Evolutionary conservation across 2,113 vertebrate species (phyloP), one percentile per base, ranked within the genome.

Genomic region (Lates calcarifer): DNA sequence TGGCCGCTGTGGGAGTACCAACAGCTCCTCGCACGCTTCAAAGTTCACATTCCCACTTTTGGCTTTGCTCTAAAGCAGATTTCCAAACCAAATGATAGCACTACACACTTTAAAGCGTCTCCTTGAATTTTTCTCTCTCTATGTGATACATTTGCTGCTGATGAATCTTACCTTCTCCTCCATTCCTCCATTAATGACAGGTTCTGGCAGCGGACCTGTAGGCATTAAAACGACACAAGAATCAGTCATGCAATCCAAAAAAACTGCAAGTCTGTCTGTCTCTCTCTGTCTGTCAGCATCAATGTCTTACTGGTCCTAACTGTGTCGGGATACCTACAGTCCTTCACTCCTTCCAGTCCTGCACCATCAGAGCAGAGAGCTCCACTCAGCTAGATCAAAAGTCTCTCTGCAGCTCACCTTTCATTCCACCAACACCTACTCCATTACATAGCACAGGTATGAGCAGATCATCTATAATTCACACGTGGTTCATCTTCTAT

Each of bases 151-250:
- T 37, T 9, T 41, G 15, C 43, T 28, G 51, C 10, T 63, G n/a
- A 39, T 53, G 56, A 20, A 12, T 74, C 91, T 96, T 96, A 99
- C 98, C 98, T 98, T 98, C 85, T 93, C 87, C 47, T 94, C 96
- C 72, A 95, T 81, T 37, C 95, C 95, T 3, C 97, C 97, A 31
- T 99, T 98, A 75, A 95, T 77, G 53, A 96, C 84, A 28, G 96
- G 96, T 77, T 97, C 96, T 35, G 98, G 97, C 91, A 98, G 89
- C n/a, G 96, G 95, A 95, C 97, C 98, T 99, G 93, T 8, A 76
- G 61, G 57, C 43, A 90, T 26, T 56, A 49, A 31, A 74, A 82
- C 5, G 8, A 81, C 67, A 78, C 28, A 55, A 63, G 24, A 79
- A 70, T 93, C 79, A 88, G 33, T 69, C 70, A 69, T 31, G 4